Evolutionary conservation across 2,888 invertebrate species (phyloP), one percentile per base, ranked within the genome.

Genomic region (Creontiades dilutus): DNA sequence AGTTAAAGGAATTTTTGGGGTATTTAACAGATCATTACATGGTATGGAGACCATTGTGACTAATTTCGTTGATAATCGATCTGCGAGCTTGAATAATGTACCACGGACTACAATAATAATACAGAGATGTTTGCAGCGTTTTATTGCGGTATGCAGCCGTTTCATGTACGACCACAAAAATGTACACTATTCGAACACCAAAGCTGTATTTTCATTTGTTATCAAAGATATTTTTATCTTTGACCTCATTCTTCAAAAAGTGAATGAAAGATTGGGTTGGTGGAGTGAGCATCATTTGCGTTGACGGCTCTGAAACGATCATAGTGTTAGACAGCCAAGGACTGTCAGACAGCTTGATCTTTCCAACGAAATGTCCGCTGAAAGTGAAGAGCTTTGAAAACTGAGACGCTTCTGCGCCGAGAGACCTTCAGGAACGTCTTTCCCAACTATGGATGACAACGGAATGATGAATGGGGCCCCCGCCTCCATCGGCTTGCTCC

Each of bases 391-490:
- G 82, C 52, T 82, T 47, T 82, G 82, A 82, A 82, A 82, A 82
- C 82, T 55, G 82, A 82, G 82, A 27, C 23, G 48, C 52, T 55
- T 68, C 82, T 3, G 52, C 52, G 52, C 82, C 13, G 55, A 52
- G 82, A 55, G 82, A 55, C 27, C 82, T 48, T 82, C 52, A 47
- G 37, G 37, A 61, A 57, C 85, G 85, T 85, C 85, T 88, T 80
- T 88, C 52, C 88, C 88, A 88, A 88, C 88, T 88, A 88, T 27
- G 52, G 88, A 78, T 88, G 88, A 88, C 88, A 68, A 80, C 52
- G 48, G 86, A 75, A 86, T 86, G 86, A 86, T 76, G 88, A 88
- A 88, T 88, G 88, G 55, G 16, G 11, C 78, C 14, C 76, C 78
- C 28, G 47, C 16, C 37, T 55, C 57, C 27, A 14, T n/a, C 55